These are phyloP conservation scores for Actenoides lindsayi DNA, from an alignment of 2,113 vertebrate genomes.

Conservation along the genomic window DNA sequence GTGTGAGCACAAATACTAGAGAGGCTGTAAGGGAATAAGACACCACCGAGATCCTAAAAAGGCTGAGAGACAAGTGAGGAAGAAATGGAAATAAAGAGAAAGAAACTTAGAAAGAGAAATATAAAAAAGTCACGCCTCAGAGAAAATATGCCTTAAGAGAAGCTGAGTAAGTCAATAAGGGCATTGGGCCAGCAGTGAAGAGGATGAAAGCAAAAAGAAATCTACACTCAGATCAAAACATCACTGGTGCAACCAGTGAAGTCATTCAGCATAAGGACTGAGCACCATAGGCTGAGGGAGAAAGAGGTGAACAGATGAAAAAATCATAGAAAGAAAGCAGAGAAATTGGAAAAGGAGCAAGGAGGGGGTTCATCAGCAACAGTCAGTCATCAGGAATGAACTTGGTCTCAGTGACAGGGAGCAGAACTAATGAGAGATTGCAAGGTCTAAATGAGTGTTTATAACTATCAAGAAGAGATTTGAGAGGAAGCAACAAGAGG, in stretches of 20 bases:
- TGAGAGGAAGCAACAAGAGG: neutral
- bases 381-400: neutral
- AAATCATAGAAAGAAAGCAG: neutral
- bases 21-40: neutral
- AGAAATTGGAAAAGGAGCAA: neutral
- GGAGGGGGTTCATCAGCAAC: neutral
- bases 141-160: neutral
- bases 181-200: neutral
- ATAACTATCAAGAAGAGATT: neutral
- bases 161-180: neutral
- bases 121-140: neutral
- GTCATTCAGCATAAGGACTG: neutral
- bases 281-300: neutral
- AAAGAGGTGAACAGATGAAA: neutral
- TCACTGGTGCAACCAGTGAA: neutral
- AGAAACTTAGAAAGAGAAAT: neutral
- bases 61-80: neutral
- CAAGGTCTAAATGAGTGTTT: neutral
- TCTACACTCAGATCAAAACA: neutral
- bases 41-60: neutral
- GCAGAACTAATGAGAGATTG: neutral
- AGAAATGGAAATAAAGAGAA: neutral
- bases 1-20: neutral
- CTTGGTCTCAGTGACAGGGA: neutral
- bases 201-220: neutral